Evolutionary conservation across 2,113 vertebrate species (phyloP).

Genomic region (Plectropomus leopardus): DNA sequence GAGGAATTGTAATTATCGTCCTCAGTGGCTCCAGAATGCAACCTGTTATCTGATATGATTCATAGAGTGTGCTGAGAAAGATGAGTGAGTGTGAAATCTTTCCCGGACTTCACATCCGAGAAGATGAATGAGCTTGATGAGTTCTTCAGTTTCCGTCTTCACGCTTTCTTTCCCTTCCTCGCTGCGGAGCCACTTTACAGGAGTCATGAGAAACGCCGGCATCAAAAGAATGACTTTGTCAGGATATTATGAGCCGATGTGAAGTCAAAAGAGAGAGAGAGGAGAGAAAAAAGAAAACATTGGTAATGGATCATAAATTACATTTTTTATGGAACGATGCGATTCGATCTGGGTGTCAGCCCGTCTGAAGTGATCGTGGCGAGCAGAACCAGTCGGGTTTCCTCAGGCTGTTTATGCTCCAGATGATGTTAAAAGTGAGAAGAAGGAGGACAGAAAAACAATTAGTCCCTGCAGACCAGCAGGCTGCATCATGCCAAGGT

Average conservation of each 20-base stretch:
- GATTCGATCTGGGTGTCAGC: conserved; percentile 83
- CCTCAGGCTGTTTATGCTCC: conserved; percentile 58
- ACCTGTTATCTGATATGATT: conserved; percentile 75
- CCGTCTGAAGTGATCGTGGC: conserved; percentile 55
- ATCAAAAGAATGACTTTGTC: conserved; percentile 79
- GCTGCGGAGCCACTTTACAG: conserved; percentile 60
- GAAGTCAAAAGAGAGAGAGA: conserved; percentile 56
- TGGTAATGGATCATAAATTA: conserved; percentile 81
- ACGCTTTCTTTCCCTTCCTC: conserved; percentile 56
- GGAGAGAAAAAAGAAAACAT: conserved; percentile 68
- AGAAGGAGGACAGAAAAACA: conserved; percentile 55
- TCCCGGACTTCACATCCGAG: conserved; percentile 63
- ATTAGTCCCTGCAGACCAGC: conserved; percentile 64
- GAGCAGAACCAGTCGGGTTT: conserved; percentile 56
- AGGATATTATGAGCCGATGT: conserved; percentile 64
- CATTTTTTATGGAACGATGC: conserved; percentile 71
- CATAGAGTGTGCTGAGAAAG: conserved; percentile 67
- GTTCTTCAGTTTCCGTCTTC: conserved; percentile 82
- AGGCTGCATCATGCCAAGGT: conserved; percentile 35
- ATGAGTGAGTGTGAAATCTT: conserved; percentile 74
- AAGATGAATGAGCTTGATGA: conserved; percentile 84
- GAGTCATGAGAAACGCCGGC: conserved; percentile 74
- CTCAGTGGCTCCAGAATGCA: conserved; percentile 41
- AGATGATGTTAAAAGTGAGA: conserved; percentile 66
- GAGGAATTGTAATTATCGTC: conserved; percentile 27